Conservation (phyloP, 2,888 invertebrate species). For the Nemoura dubitans region DNA sequence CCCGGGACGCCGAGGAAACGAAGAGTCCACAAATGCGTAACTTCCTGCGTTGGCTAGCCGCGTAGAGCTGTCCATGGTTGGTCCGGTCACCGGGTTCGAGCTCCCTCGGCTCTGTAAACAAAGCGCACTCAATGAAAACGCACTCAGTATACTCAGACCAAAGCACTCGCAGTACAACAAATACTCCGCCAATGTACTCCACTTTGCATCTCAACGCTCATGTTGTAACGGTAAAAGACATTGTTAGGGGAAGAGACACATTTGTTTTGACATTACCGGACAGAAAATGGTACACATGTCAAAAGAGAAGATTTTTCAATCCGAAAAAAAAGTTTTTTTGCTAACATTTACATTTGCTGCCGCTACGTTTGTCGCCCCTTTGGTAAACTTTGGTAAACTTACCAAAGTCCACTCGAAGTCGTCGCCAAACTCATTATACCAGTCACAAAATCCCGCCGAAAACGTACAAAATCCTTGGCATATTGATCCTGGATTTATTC, state of each 20-base stretch:
- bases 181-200: too few relatives aligned
- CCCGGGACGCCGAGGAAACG: conserved; percentile 59
- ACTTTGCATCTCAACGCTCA: too few relatives aligned
- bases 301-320: too few relatives aligned
- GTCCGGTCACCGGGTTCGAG: conserved; percentile 59
- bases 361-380: too few relatives aligned
- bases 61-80: conserved; percentile 58
- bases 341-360: too few relatives aligned
- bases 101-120: conserved; percentile 56
- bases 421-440: conserved; percentile 59
- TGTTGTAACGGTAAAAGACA: too few relatives aligned
- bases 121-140: not conserved
- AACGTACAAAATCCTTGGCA: conserved; percentile 59
- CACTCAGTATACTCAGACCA: not conserved
- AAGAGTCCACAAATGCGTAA: conserved; percentile 61
- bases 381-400: too few relatives aligned
- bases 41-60: conserved; percentile 58
- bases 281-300: too few relatives aligned
- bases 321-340: too few relatives aligned
- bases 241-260: too few relatives aligned
- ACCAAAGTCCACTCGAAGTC: conserved; percentile 60
- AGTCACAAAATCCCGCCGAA: conserved; percentile 60
- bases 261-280: too few relatives aligned
- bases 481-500: conserved; percentile 54
- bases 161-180: not conserved